phyloP scores from a whole-genome alignment of 1,140 invertebrate genomes.

The Diachasma alloeum region DNA sequence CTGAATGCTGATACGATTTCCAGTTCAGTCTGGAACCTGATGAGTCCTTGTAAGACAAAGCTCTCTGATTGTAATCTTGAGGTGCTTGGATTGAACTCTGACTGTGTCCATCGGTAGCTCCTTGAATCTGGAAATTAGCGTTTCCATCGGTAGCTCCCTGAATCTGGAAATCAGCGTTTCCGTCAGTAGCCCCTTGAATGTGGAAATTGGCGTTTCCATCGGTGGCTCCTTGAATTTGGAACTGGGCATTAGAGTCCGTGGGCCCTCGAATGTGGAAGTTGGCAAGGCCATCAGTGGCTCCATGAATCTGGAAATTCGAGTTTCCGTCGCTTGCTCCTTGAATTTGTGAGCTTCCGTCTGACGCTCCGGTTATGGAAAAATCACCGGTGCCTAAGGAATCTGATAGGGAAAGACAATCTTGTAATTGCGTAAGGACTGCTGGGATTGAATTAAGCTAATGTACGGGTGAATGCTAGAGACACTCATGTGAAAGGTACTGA shows the following conservation, averaged over 20 bases:
- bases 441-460: not conserved
- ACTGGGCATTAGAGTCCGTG: slow-evolving; percentile 41
- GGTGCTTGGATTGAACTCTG: slow-evolving; percentile 51
- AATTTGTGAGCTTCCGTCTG: slow-evolving; percentile 56
- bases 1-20: slow-evolving; percentile 48
- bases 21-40: slow-evolving; percentile 58
- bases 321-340: slow-evolving; percentile 54
- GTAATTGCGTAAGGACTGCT: not conserved
- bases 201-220: slow-evolving; percentile 36
- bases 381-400: slow-evolving; percentile 48
- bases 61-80: slow-evolving; percentile 51
- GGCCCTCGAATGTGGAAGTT: slow-evolving; percentile 34
- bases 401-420: slow-evolving; percentile 32
- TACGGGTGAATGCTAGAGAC: not conserved
- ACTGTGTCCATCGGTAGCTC: slow-evolving; percentile 32
- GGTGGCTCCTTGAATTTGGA: slow-evolving; percentile 50
- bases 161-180: slow-evolving; percentile 39
- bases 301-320: slow-evolving; percentile 54
- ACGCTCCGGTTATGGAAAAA: slow-evolving; percentile 54
- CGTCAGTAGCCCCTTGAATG: slow-evolving; percentile 33
- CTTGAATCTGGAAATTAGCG: slow-evolving; percentile 27
- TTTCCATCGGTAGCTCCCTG: slow-evolving; percentile 39
- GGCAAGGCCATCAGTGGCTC: slow-evolving; percentile 30
- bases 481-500: slow-evolving; percentile 7
- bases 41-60: not conserved